A percentile compares a stretch with the other conserved stretches of the same genome.
These are phyloP conservation scores for Cebidichthys violaceus DNA, from an alignment of 2,113 vertebrate genomes.

Conservation along the genomic window DNA sequence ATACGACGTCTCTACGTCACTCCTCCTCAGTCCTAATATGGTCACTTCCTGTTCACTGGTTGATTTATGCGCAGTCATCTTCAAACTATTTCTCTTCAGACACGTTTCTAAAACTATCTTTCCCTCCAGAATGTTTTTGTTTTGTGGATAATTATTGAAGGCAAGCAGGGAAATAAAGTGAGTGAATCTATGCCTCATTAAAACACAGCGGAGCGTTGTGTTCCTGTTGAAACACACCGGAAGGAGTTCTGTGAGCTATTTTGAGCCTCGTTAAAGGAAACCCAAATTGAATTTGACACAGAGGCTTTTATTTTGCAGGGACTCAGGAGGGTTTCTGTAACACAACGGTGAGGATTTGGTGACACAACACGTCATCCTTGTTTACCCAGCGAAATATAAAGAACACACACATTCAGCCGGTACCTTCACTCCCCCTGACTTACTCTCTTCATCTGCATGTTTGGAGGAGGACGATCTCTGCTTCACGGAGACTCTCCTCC, in stretches of 20 bases:
- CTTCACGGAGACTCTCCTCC: neutral
- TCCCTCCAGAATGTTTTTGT: constrained; percentile 7
- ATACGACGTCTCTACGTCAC: no score
- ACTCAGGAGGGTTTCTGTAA: neutral
- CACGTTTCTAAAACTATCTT: constrained; percentile 33
- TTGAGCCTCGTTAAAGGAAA: constrained; percentile 17
- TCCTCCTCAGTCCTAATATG: no score
- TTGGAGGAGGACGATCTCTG: neutral
- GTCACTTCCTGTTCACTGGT: no score
- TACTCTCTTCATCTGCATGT: neutral
- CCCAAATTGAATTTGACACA: neutral
- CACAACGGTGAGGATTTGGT: neutral
- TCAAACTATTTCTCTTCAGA: constrained; percentile 23
- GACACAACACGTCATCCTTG: neutral
- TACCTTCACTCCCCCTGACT: neutral
- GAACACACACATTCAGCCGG: neutral
- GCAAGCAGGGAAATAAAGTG: constrained; percentile 5
- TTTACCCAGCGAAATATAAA: neutral
- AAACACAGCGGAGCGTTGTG: constrained; percentile 14
- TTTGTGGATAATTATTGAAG: constrained; percentile 32
- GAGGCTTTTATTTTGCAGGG: constrained; percentile 10
- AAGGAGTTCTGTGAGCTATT: constrained; percentile 43
- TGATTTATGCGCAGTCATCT: constrained; percentile 24
- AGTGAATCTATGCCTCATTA: constrained; percentile 36
- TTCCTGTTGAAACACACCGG: constrained; percentile 19